phyloP scores from a whole-genome alignment of 2,113 vertebrate genomes.

The Lasiurus cinereus region DNA sequence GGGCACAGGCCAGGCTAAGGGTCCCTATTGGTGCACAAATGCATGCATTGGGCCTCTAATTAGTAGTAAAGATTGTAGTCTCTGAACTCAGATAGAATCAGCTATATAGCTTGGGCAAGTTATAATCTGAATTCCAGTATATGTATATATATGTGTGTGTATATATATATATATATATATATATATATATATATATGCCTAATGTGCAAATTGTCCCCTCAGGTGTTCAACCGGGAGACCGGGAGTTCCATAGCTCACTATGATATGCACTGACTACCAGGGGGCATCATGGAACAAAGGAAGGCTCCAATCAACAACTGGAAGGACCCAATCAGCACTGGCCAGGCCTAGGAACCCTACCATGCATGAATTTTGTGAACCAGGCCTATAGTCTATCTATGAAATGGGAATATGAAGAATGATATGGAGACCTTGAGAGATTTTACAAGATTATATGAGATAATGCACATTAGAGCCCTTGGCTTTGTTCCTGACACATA shows the following conservation, averaged over 20 bases:
- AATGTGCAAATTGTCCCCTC: too few species aligned
- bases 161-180: background rate
- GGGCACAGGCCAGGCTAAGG: too few species aligned
- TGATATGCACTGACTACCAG: too few species aligned
- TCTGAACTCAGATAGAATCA: conserved; percentile 27
- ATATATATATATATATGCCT: background rate
- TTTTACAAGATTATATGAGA: background rate
- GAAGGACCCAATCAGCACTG: too few species aligned
- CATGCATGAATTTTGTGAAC: too few species aligned
- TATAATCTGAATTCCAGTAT: background rate
- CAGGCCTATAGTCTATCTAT: background rate
- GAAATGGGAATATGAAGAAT: background rate
- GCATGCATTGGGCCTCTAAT: background rate
- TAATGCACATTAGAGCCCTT: background rate
- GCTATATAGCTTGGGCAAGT: background rate
- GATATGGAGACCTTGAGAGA: background rate
- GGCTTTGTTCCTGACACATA: background rate
- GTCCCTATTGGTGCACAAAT: too few species aligned
- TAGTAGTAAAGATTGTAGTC: background rate
- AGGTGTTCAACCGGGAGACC: too few species aligned
- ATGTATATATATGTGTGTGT: too few species aligned
- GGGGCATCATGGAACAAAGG: too few species aligned
- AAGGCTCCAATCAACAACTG: too few species aligned
- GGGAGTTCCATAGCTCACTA: too few species aligned
- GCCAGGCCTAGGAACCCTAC: too few species aligned